phyloP scores from a whole-genome alignment of 2,113 vertebrate genomes.

The Hippopotamus amphibius region DNA sequence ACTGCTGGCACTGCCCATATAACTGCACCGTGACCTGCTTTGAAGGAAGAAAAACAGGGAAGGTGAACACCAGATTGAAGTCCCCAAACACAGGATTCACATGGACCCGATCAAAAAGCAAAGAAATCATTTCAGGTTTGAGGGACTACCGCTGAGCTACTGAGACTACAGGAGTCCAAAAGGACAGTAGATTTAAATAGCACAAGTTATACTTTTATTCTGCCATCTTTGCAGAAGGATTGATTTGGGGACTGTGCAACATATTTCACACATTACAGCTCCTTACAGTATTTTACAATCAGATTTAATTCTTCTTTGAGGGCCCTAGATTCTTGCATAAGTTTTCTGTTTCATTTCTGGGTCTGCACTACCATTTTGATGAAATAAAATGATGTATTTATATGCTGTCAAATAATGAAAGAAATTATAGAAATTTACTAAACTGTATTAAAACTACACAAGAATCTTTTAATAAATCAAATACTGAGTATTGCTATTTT shows the following conservation, averaged over 20 bases:
- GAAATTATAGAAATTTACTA: neutral
- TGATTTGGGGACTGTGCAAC: neutral
- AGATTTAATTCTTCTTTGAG: neutral
- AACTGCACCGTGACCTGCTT: neutral
- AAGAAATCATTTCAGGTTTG: conserved; percentile 53
- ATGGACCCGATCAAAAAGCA: neutral
- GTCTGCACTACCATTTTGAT: neutral
- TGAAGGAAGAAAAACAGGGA: conserved; percentile 56
- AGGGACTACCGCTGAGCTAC: conserved; percentile 1
- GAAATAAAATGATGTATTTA: neutral
- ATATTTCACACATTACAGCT: neutral
- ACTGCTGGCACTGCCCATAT: conserved; percentile 21
- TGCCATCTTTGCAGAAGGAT: neutral
- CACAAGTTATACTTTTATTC: neutral
- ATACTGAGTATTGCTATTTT: neutral
- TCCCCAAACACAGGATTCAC: neutral
- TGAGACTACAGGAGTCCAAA: conserved; percentile 23
- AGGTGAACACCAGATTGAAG: conserved; percentile 8
- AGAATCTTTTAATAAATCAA: neutral
- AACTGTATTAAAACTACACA: neutral
- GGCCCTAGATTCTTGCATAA: fast-evolving
- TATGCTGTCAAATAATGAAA: neutral
- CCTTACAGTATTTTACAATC: neutral
- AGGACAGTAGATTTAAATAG: conserved; percentile 33
- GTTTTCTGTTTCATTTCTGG: neutral